Base-by-base conservation (phyloP, 2,113 vertebrate genomes). In the Tragelaphus scriptus region DNA sequence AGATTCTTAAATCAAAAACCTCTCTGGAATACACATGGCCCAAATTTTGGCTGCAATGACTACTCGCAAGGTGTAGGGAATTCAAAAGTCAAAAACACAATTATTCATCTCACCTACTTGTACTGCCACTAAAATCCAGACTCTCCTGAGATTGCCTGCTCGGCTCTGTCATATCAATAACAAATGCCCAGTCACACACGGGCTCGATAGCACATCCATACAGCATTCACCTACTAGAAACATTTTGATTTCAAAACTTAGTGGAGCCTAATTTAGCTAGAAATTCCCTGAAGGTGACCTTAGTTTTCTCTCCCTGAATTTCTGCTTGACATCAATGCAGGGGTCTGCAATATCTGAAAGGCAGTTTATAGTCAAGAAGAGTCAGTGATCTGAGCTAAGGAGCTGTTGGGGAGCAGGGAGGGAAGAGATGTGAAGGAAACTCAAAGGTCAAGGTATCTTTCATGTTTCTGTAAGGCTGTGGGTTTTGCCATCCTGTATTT, bases 361-460 rank as follows among this genome's bases (percentile, higher is more conserved):
- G 51, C 21, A 82, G 56, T 26, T 79, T 93, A 30, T 3, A 61
- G 44, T 65, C 53, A 92, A 71, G 92, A 56, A 91, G 92, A 96
- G 68, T 47, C 88, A 91, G 58, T 61, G 32, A 8, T 28, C 36
- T 36, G n/a, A 81, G 47, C 32, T 65, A 56, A 58, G 40, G 6
- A 75, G n/a, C 21, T 21, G 3, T 16, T 40, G 16, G 10, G 36
- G 21, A 5, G 61, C 3, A 2, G 6, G 55, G 6, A 84, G n/a
- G n/a, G 68, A 75, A 75, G 19, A 59, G 17, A 7, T 14, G 3
- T 84, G 44, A 95, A 81, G 61, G 14, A 91, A 97, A 94, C 79
- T 94, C 93, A 91, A 95, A 97, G 93, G 97, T 97, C 93, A 81
- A 53, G 58, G 89, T 25, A 49, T n/a, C 86, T 40, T 86, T 53